Conservation (phyloP, 2,888 invertebrate genomes). For the Embidobia sp. region DNA sequence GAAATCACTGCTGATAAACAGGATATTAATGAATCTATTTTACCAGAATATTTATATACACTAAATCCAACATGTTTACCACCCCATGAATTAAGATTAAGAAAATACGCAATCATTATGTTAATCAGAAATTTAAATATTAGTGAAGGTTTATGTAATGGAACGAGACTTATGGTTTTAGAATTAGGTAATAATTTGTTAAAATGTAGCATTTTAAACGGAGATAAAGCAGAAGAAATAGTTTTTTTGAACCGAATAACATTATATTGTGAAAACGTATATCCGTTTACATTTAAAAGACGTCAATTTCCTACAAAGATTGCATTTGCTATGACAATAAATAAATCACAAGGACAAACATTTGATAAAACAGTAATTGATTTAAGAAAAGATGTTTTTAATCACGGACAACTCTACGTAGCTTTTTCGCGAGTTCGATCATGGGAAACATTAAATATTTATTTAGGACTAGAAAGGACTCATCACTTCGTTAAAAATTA, state of each 20-base stretch:
- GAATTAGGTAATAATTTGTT: too few species aligned
- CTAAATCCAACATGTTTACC: background rate
- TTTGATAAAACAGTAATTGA: background rate
- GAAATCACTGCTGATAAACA: background rate
- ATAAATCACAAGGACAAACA: too few species aligned
- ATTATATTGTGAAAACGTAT: too few species aligned
- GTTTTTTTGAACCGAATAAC: background rate
- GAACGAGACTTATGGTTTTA: background rate
- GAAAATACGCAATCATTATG: too few species aligned
- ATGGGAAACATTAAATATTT: background rate
- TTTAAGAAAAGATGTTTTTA: background rate
- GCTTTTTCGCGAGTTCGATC: background rate
- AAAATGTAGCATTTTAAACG: background rate
- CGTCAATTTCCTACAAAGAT: background rate
- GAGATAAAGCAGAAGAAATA: background rate
- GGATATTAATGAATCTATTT: background rate
- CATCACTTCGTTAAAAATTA: background rate
- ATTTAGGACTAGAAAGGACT: background rate
- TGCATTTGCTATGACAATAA: background rate
- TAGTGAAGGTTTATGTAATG: slow-evolving; percentile 1
- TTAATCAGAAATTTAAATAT: background rate
- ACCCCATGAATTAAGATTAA: background rate
- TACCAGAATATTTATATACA: slow-evolving; percentile 1
- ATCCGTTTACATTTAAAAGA: too few species aligned
- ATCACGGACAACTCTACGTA: background rate